phyloP scores from a whole-genome alignment of 2,113 vertebrate species.

The Oreochromis niloticus region DNA sequence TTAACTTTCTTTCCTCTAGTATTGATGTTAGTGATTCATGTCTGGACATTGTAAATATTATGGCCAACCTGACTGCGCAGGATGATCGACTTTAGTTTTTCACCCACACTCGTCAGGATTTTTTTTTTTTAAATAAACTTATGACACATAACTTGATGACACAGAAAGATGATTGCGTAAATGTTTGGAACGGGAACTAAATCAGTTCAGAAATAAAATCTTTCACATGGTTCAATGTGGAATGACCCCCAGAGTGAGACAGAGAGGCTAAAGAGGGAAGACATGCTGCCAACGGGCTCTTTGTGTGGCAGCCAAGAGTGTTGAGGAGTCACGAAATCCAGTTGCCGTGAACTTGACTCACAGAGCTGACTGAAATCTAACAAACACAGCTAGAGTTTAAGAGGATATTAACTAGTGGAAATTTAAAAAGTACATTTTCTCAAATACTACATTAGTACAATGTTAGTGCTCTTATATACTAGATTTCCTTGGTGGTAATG shows the following conservation, averaged over 20 bases:
- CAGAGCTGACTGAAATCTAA: constrained; percentile 62
- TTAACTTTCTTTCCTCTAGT: not conserved
- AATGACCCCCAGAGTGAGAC: constrained; percentile 61
- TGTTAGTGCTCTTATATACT: not conserved
- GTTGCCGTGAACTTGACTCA: constrained; percentile 71
- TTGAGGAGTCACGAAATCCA: constrained; percentile 61
- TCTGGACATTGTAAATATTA: constrained; percentile 57
- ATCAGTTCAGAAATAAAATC: constrained; percentile 25
- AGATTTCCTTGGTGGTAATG: not conserved
- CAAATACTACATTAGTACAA: not conserved
- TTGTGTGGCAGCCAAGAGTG: constrained; percentile 64
- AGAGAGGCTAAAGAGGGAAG: constrained; percentile 61
- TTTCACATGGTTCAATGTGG: constrained; percentile 17
- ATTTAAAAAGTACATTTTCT: not conserved
- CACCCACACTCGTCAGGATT: constrained; percentile 21
- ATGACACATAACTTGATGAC: constrained; percentile 47
- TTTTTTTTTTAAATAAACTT: constrained; percentile 35
- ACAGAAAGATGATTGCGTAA: constrained; percentile 21
- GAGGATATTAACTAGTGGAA: not conserved
- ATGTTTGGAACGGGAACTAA: constrained; percentile 14
- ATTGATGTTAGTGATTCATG: constrained; percentile 42
- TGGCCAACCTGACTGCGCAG: constrained; percentile 30
- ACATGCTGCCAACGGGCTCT: constrained; percentile 56
- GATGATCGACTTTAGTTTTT: constrained; percentile 38
- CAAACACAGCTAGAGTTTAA: constrained; percentile 45